Evolutionary conservation across 2,888 invertebrate genomes (phyloP).

Genomic region (Cephalotes varians): DNA sequence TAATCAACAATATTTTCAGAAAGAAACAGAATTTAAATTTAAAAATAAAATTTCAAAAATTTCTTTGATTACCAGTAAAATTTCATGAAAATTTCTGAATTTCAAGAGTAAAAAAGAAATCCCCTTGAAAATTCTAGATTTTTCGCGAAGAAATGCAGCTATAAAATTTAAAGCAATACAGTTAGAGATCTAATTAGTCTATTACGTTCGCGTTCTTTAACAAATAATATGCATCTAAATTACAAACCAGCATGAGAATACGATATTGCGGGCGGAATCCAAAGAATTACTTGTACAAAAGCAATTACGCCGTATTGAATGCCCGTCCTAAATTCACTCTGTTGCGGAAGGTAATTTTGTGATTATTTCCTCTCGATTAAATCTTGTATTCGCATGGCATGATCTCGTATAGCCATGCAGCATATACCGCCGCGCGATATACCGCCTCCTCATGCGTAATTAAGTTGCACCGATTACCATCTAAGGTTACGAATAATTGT

Average conservation of each 20-base stretch:
- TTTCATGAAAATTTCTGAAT: too few species aligned
- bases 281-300: slow-evolving; percentile 25
- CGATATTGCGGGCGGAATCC: not conserved
- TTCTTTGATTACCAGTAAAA: too few species aligned
- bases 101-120: too few species aligned
- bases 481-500: slow-evolving; percentile 55
- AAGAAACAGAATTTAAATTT: too few species aligned
- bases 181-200: slow-evolving; percentile 13
- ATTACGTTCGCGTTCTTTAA: slow-evolving; percentile 28
- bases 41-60: too few species aligned
- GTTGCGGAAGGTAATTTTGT: slow-evolving; percentile 44
- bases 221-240: slow-evolving; percentile 38
- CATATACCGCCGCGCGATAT: slow-evolving; percentile 25
- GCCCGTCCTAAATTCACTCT: slow-evolving; percentile 45
- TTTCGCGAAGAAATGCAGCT: not conserved
- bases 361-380: slow-evolving; percentile 54
- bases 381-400: slow-evolving; percentile 41
- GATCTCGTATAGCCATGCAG: slow-evolving; percentile 30
- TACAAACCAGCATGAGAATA: not conserved
- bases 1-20: too few species aligned
- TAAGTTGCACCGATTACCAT: slow-evolving; percentile 52
- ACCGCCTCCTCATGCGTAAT: slow-evolving; percentile 41
- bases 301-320: slow-evolving; percentile 46
- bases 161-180: slow-evolving; percentile 1
- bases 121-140: too few species aligned